Percentiles rank a stretch among this genome's conserved stretches.
These are phyloP conservation scores for Leiothrix lutea DNA, from an alignment of 2,113 vertebrate species.

Conservation along the genomic window DNA sequence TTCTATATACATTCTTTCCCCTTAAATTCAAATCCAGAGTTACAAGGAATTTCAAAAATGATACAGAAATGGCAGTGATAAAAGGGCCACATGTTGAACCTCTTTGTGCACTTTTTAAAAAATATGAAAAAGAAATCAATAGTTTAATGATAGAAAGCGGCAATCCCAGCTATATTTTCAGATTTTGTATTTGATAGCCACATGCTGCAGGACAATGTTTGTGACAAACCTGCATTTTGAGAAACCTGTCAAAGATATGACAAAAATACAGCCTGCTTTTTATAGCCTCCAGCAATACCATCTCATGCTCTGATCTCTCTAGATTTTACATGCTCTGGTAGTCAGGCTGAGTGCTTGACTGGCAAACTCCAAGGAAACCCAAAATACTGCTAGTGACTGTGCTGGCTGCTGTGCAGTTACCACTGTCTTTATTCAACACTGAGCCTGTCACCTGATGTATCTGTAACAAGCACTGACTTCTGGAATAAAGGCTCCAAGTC, in stretches of 20 bases:
- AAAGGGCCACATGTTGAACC: not conserved
- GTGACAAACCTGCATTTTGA: constrained; percentile 3
- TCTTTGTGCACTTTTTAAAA: too few species aligned
- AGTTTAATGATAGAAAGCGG: not conserved
- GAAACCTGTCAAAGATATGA: constrained; percentile 9
- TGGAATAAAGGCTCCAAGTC: not conserved
- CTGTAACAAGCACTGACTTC: not conserved
- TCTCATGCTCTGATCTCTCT: constrained; percentile 30
- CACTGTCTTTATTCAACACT: not conserved
- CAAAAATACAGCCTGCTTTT: not conserved
- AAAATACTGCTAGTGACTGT: not conserved
- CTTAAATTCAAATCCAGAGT: not conserved
- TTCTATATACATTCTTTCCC: not conserved
- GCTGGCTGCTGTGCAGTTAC: not conserved
- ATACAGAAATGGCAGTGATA: not conserved
- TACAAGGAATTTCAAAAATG: not conserved
- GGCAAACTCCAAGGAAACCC: constrained; percentile 1
- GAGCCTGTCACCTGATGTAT: not conserved
- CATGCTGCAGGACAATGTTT: not conserved
- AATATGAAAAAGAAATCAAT: not conserved
- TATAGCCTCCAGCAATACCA: constrained; percentile 27
- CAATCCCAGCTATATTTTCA: not conserved
- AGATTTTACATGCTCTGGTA: constrained; percentile 1
- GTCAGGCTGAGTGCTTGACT: not conserved
- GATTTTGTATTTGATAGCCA: not conserved